Evolutionary conservation across 2,888 invertebrate genomes (phyloP).

Genomic region (Platypus cylindrus): DNA sequence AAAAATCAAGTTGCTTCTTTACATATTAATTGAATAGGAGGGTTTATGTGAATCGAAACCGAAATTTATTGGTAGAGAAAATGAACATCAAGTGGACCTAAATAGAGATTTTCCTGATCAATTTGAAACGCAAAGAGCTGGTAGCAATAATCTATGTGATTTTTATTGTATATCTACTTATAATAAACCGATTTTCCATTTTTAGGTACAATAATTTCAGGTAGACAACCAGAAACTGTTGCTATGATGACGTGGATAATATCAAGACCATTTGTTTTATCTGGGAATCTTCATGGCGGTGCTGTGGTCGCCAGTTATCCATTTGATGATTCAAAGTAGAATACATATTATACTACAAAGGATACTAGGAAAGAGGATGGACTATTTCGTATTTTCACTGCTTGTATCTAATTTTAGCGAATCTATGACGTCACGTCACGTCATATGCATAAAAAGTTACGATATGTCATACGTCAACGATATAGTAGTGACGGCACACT

Average conservation of each 20-base stretch:
- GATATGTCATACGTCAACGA: no score
- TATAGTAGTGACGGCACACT: no score
- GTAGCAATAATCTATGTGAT: slow-evolving; percentile 15
- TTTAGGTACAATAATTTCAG: slow-evolving; percentile 39
- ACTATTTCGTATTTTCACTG: no score
- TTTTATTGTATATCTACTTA: neutral
- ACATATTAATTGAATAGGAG: slow-evolving; percentile 50
- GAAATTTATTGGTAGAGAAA: slow-evolving; percentile 61
- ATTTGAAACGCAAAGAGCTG: slow-evolving; percentile 38
- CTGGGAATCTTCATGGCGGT: slow-evolving; percentile 92
- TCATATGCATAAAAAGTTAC: no score
- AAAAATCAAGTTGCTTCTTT: neutral
- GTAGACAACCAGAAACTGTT: slow-evolving; percentile 74
- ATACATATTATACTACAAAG: neutral
- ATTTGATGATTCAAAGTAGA: slow-evolving; percentile 72
- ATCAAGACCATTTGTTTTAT: slow-evolving; percentile 78
- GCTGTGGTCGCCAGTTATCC: slow-evolving; percentile 97
- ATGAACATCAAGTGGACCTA: slow-evolving; percentile 69
- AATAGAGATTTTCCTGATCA: slow-evolving; percentile 92
- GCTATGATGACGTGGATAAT: slow-evolving; percentile 85
- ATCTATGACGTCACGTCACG: no score
- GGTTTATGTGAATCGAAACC: slow-evolving; percentile 62
- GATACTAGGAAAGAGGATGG: no score
- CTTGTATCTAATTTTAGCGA: no score
- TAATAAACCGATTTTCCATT: slow-evolving; percentile 4